phyloP scores from a whole-genome alignment of 2,797 vertebrate genomes.

The Micromesistius poutassou region DNA sequence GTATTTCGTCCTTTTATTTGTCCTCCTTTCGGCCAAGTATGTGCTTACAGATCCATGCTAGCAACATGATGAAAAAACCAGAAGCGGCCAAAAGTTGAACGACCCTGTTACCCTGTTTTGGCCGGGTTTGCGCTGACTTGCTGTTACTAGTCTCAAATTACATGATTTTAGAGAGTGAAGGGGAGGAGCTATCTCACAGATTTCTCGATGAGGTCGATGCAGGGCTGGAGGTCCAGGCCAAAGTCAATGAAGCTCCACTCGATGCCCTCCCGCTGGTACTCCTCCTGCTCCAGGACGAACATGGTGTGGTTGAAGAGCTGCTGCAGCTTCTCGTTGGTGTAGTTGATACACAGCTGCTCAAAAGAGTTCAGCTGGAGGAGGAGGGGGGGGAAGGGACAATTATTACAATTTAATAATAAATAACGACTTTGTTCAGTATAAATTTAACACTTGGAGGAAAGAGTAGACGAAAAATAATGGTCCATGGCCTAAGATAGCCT shows the following conservation, averaged over 20 bases:
- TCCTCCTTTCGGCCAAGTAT: too few species aligned
- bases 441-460: background rate
- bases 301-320: slow-evolving; percentile 99
- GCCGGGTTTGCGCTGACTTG: background rate
- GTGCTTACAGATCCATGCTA: too few species aligned
- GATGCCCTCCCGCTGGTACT: slow-evolving; percentile 97
- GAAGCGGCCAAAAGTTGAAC: too few species aligned
- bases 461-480: background rate
- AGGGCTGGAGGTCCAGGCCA: slow-evolving; percentile 94
- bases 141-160: background rate
- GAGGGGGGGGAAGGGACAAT: background rate
- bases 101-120: too few species aligned
- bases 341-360: slow-evolving; percentile 97
- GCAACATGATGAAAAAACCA: background rate
- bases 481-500: background rate
- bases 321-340: slow-evolving; percentile 98
- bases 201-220: slow-evolving; percentile 96
- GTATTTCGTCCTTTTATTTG: background rate
- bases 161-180: background rate
- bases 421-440: background rate
- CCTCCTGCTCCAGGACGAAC: slow-evolving; percentile 99
- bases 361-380: slow-evolving; percentile 89
- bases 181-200: slow-evolving; percentile 75
- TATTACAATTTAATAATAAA: background rate
- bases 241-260: slow-evolving; percentile 99